Evolutionary conservation across 2,888 invertebrate genomes (phyloP).

Genomic region (Cheilosia impressa): DNA sequence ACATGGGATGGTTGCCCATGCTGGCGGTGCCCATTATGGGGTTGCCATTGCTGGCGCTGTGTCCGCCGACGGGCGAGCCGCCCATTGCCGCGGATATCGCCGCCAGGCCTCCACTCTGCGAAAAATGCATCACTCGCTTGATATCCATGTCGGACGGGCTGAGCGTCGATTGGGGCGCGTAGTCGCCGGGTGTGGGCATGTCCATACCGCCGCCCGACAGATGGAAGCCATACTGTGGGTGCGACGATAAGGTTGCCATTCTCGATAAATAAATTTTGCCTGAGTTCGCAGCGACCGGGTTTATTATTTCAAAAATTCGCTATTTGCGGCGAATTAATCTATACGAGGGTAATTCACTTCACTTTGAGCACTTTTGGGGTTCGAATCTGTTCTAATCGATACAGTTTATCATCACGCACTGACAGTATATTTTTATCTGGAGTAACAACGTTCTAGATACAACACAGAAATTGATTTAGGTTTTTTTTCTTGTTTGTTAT

Average conservation of each 20-base stretch:
- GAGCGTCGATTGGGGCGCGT: constrained; percentile 80
- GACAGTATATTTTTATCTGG: constrained; percentile 16
- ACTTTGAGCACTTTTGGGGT: constrained; percentile 3
- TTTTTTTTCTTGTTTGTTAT: constrained; percentile 50
- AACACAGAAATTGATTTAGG: constrained; percentile 19
- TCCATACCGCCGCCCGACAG: constrained; percentile 82
- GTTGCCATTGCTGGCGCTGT: constrained; percentile 79
- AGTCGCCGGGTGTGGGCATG: constrained; percentile 82
- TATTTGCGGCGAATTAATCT: constrained; percentile 10
- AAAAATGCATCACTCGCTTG: constrained; percentile 83
- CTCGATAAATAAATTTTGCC: constrained; percentile 67
- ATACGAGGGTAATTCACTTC: constrained; percentile 20
- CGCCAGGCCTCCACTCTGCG: constrained; percentile 81
- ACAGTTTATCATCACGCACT: constrained; percentile 66
- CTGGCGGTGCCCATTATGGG: constrained; percentile 80
- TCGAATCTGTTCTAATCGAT: constrained; percentile 23
- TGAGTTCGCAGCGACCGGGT: constrained; percentile 41
- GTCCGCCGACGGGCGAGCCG: constrained; percentile 81
- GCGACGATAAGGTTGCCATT: constrained; percentile 83
- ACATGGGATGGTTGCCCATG: constrained; percentile 81
- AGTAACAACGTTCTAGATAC: constrained; percentile 29
- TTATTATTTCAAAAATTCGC: constrained; percentile 46
- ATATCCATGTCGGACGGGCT: constrained; percentile 82
- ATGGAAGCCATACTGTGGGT: constrained; percentile 84
- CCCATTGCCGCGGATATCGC: constrained; percentile 83